Percentiles rank a stretch among this genome's conserved stretches.
phyloP scores from a whole-genome alignment of 2,797 vertebrate species.

The Labeo calbasu region DNA sequence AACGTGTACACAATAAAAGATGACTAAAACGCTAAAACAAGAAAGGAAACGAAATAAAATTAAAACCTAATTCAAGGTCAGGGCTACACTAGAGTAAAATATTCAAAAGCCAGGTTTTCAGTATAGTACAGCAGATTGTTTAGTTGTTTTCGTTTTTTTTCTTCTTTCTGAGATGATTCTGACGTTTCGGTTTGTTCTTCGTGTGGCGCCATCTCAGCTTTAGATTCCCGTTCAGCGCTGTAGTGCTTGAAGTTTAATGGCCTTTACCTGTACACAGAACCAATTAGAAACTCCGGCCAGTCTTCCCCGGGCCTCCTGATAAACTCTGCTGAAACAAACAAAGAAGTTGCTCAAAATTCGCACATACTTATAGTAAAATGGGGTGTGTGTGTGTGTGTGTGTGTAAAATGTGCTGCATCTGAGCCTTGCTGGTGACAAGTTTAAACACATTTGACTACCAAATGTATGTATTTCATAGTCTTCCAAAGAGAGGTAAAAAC shows the following conservation, averaged over 20 bases:
- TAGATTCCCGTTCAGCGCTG: slow-evolving; percentile 56
- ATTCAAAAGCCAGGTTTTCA: slow-evolving; percentile 85
- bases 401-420: slow-evolving; percentile 53
- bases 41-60: slow-evolving; percentile 66
- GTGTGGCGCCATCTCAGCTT: slow-evolving; percentile 84
- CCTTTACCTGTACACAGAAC: slow-evolving; percentile 85
- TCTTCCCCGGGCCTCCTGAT: slow-evolving; percentile 90
- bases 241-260: slow-evolving; percentile 80
- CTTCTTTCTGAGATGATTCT: slow-evolving; percentile 84
- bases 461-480: too few relatives aligned
- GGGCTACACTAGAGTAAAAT: slow-evolving; percentile 80
- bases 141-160: slow-evolving; percentile 52
- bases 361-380: background rate
- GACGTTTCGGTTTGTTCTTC: slow-evolving; percentile 69
- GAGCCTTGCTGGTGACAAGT: slow-evolving; percentile 39
- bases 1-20: slow-evolving; percentile 76
- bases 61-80: slow-evolving; percentile 74
- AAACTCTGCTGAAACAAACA: slow-evolving; percentile 79
- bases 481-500: background rate
- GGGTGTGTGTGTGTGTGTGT: background rate
- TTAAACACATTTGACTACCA: background rate
- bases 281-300: slow-evolving; percentile 88
- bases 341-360: slow-evolving; percentile 43
- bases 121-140: slow-evolving; percentile 88
- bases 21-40: slow-evolving; percentile 69